Base-by-base conservation (phyloP, 1,140 invertebrate species). In the Pseudomyrmex cubaensis region DNA sequence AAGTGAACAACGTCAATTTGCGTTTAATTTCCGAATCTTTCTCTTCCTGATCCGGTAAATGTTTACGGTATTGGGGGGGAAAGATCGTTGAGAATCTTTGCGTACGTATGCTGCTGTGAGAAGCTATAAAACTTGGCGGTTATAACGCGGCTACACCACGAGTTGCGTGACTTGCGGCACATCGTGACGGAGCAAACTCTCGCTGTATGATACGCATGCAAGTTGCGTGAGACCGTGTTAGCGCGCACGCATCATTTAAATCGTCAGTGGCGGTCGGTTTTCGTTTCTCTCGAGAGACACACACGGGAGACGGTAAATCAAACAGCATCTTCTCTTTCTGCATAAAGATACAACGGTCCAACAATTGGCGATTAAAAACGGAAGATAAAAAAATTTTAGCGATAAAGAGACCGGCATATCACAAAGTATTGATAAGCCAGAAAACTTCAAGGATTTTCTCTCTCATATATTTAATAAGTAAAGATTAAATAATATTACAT, bases 111-210 rank as follows among this genome's bases (percentile, higher is more conserved):
- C 52, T 76, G 46, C 74, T 15, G n/a, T 48, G 48, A 59, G 70
- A 73, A 59, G 5, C 54, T n/a, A 46, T 59, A 73, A 76, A 76
- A 76, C 46, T 66, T 52, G 2, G 57, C 15, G 59, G 46, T 44
- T 52, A n/a, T 76, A 75, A 76, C 48, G 22, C 35, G 50, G 57
- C 35, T 35, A 62, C 50, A 35, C 48, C n/a, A 9, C 35, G 5
- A 8, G 46, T 76, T 76, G 74, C 48, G 61, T 66, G 61, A 76
- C 61, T 76, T 76, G 61, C 74, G 61, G 66, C 48, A 52, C 74
- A 76, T 66, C 74, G 46, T 66, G 74, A 76, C 74, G 61, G 54
- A 13, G 48, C 74, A 50, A 64, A 66, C 74, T 54, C 57, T 57
- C 35, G 22, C 4, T 76, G 12, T 66, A 77, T 44, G 15, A 77